These are phyloP conservation scores for Canis aureus DNA, from an alignment of 2,113 vertebrate genomes.

Conservation along the genomic window DNA sequence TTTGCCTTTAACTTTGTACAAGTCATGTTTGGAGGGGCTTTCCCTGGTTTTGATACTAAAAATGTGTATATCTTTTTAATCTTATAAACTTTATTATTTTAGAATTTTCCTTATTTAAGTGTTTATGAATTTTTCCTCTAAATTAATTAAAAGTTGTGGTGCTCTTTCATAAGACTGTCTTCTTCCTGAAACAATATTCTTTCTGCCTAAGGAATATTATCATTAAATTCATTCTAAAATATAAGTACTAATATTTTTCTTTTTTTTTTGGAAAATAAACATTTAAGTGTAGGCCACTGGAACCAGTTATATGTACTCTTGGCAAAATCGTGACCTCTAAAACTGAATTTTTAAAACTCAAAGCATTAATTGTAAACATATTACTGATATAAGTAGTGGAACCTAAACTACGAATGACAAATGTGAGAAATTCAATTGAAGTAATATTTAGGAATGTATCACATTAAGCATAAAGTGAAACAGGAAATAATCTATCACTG, in stretches of 20 bases:
- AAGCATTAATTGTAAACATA: not conserved
- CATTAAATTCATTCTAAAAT: not conserved
- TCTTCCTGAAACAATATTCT: not conserved
- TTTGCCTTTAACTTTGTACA: constrained; percentile 7
- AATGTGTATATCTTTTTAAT: not conserved
- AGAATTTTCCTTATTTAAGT: constrained; percentile 52
- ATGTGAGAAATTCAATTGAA: not conserved
- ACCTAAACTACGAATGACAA: not conserved
- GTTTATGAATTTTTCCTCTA: constrained; percentile 1
- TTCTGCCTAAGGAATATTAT: not conserved
- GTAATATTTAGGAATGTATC: not conserved
- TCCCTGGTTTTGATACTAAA: not conserved
- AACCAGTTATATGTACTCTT: not conserved
- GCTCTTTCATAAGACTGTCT: not conserved
- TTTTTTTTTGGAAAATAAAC: not conserved
- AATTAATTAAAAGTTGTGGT: constrained; percentile 59
- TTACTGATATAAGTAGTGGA: not conserved
- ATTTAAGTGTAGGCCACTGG: not conserved
- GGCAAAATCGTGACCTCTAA: not conserved
- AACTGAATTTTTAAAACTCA: not conserved
- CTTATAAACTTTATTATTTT: not conserved
- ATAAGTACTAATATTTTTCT: not conserved
- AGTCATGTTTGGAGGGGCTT: not conserved
- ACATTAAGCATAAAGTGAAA: not conserved
- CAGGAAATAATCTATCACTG: not conserved